These are phyloP conservation scores for Sympetrum striolatum DNA, from an alignment of 2,888 invertebrate genomes.

Conservation along the genomic window DNA sequence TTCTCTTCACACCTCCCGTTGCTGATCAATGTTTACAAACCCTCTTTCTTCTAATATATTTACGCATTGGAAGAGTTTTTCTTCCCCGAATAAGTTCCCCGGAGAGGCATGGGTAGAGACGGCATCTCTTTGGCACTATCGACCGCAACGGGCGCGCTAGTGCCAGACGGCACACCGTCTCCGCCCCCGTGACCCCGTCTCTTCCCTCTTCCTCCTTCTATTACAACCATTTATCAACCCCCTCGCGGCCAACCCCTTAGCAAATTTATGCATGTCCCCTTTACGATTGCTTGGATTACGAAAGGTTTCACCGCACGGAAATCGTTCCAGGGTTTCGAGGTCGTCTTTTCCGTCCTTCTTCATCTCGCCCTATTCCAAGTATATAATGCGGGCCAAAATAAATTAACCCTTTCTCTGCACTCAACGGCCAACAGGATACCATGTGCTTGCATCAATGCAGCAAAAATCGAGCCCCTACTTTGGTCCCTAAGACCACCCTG, in stretches of 20 bases:
- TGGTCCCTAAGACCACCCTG: too few relatives aligned
- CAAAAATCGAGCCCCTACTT: too few relatives aligned
- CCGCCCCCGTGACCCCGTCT: background rate
- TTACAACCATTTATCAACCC: background rate
- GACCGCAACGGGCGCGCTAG: background rate
- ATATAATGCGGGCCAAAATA: background rate
- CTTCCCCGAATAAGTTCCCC: too few relatives aligned
- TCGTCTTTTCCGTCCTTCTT: background rate
- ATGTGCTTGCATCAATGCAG: too few relatives aligned
- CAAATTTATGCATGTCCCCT: background rate
- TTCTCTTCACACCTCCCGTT: too few relatives aligned
- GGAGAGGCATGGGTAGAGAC: too few relatives aligned
- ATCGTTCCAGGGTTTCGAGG: background rate
- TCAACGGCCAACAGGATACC: too few relatives aligned
- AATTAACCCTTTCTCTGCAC: background rate
- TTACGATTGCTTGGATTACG: background rate
- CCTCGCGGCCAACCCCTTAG: background rate
- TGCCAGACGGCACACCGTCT: slow-evolving; percentile 38
- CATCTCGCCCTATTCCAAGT: background rate
- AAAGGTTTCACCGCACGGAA: background rate
- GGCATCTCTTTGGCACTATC: slow-evolving; percentile 17
- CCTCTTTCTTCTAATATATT: too few relatives aligned
- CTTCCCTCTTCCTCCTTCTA: background rate
- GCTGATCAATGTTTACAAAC: too few relatives aligned
- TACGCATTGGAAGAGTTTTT: too few relatives aligned